Evolutionary conservation across 2,113 vertebrate genomes (phyloP).

Genomic region (Oophaga pumilio): DNA sequence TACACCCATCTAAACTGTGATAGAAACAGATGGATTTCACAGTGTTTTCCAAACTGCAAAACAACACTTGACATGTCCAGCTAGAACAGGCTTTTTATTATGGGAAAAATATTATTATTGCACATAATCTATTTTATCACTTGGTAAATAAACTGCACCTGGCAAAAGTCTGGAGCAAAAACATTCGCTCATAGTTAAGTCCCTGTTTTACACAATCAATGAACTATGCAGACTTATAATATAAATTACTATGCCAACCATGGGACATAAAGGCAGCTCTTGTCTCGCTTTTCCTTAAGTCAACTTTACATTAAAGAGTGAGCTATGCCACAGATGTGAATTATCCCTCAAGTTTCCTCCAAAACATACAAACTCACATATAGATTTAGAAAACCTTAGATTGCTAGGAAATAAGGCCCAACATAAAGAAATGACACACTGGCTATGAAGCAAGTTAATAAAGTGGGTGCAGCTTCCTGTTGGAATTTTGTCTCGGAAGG

Average conservation of each 20-base stretch:
- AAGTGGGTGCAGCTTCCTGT: slow-evolving; percentile 34
- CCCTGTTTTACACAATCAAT: slow-evolving; percentile 37
- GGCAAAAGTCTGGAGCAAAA: slow-evolving; percentile 22
- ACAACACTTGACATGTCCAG: slow-evolving; percentile 17
- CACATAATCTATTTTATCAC: slow-evolving; percentile 5
- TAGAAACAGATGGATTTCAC: slow-evolving; percentile 42
- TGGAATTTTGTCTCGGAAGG: slow-evolving; percentile 1
- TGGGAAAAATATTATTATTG: slow-evolving; percentile 20
- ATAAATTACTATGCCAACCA: slow-evolving; percentile 8
- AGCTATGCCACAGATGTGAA: slow-evolving; percentile 28
- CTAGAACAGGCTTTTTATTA: slow-evolving; percentile 17
- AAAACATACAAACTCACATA: slow-evolving; percentile 46
- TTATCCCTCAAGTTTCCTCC: slow-evolving; percentile 10
- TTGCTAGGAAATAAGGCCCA: not conserved
- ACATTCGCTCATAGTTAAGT: not conserved
- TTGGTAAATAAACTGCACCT: slow-evolving; percentile 44
- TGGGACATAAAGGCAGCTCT: slow-evolving; percentile 7
- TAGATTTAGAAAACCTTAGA: slow-evolving; percentile 14
- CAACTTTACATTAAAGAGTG: slow-evolving; percentile 35
- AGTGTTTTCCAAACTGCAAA: slow-evolving; percentile 45
- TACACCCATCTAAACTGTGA: slow-evolving; percentile 2
- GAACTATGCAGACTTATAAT: slow-evolving; percentile 11
- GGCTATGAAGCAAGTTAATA: slow-evolving; percentile 19
- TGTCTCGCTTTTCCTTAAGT: slow-evolving; percentile 14
- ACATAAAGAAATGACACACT: slow-evolving; percentile 26